Conservation (phyloP, 2,888 invertebrate genomes). For the Amblyjoppa fuscipennis region DNA sequence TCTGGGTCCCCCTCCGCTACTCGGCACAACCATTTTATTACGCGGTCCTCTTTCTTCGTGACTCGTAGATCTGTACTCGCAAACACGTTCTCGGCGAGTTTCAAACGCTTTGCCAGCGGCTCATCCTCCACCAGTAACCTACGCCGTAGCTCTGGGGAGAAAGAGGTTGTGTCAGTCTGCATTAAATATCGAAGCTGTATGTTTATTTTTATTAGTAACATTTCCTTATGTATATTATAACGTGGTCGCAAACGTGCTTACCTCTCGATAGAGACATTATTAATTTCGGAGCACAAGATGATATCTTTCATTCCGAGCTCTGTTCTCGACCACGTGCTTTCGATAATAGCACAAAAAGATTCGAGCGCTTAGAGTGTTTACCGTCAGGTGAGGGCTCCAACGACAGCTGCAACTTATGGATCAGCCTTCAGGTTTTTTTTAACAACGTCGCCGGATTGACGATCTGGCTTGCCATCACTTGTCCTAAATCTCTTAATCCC, state of each 20-base stretch:
- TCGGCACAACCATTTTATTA: conserved; percentile 86
- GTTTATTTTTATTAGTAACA: not conserved
- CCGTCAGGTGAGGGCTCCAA: not conserved
- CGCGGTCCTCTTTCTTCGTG: conserved; percentile 86
- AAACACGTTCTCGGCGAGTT: conserved; percentile 87
- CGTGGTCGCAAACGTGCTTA: conserved; percentile 4
- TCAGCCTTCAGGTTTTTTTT: not conserved
- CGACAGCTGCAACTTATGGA: not conserved
- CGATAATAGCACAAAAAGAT: not conserved
- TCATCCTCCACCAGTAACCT: conserved; percentile 74
- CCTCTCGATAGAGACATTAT: conserved; percentile 64
- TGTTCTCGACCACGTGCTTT: conserved; percentile 36
- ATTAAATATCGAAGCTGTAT: not conserved
- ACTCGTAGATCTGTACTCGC: conserved; percentile 86
- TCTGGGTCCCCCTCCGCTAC: conserved; percentile 46
- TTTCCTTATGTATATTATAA: not conserved
- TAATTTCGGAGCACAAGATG: not conserved
- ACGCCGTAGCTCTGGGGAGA: conserved; percentile 58
- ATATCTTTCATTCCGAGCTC: conserved; percentile 7
- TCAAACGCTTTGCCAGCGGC: conserved; percentile 86
- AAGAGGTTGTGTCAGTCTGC: not conserved
- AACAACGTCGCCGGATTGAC: conserved; percentile 10
- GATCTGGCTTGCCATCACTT: too few species aligned
- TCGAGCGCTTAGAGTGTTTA: not conserved
- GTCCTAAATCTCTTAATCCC: too few species aligned